Evolutionary conservation across 2,797 vertebrate genomes (phyloP), one percentile per base, ranked within the genome.

Genomic region (Agapornis canus): DNA sequence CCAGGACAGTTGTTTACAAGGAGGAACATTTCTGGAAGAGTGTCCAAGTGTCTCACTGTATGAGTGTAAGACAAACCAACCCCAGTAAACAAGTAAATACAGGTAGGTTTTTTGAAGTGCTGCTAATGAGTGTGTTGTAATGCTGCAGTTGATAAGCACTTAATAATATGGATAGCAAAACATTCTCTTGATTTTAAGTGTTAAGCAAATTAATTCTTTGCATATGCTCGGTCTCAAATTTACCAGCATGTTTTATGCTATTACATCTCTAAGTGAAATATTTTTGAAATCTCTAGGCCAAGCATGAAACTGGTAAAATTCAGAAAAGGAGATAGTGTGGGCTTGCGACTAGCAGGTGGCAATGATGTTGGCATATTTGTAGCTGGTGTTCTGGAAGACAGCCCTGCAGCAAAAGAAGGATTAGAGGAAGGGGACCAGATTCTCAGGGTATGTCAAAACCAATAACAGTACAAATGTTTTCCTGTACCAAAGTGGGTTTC

Each of bases 291-390:
- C 88, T 95, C 82, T 96, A 99, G 99, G 97, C 99, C 99, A 47
- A 99, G 99, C 98, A 99, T 99, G 99, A 99, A 99, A 97, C 98
- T 99, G 96, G 99, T 99, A 69, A 99, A 99, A 97, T 99, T 99
- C 98, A 99, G 99, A 97, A 99, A 99, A 98, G 99, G 99, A 80
- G 99, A 99, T 83, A 99, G 99, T 4, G 99, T 99, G 93, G 99
- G 99, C 27, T 98, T 99, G 94, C 98, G 99, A 29, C 98, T 99
- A 95, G 99, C 99, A 35, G 99, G 99, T 69, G 99, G 99, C 72
- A 99, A 99, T 80, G 99, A 99, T 60, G 99, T 99, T 75, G 99
- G 99, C 93, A 99, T 99, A 97, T 99, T 99, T 90, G 99, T 99
- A 82, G 99, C 99, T 25, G 99, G 99, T 59, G 99, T 99, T 89